Conservation (phyloP, 2,113 vertebrate species). For the Geothlypis trichas region DNA sequence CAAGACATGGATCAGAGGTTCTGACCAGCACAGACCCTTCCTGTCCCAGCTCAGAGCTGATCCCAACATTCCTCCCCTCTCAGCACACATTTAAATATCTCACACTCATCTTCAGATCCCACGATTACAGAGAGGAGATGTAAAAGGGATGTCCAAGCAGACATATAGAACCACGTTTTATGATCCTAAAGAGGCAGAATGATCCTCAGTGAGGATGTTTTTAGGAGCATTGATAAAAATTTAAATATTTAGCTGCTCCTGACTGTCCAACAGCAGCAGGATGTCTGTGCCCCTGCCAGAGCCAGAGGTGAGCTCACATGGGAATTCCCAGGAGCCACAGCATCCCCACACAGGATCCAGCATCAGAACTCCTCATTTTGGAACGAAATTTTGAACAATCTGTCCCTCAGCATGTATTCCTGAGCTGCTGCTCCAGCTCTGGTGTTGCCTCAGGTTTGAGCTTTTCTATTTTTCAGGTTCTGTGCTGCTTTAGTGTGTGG, state of each 20-base stretch:
- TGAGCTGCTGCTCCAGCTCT: background rate
- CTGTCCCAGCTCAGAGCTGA: background rate
- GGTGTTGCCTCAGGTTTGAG: background rate
- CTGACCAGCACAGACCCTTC: background rate
- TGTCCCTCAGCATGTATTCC: background rate
- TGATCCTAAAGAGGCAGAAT: background rate
- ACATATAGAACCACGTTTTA: fast-evolving
- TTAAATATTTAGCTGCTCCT: background rate
- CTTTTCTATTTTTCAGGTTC: background rate
- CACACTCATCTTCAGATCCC: fast-evolving
- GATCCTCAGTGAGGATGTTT: background rate
- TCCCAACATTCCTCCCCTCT: fast-evolving
- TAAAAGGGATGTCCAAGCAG: background rate
- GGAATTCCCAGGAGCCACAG: background rate
- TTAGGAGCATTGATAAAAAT: background rate
- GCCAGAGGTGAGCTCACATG: background rate
- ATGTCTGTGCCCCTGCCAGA: background rate
- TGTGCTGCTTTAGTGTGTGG: background rate
- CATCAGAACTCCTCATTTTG: background rate
- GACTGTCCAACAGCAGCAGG: background rate
- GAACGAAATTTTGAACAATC: background rate
- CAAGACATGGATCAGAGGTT: fast-evolving
- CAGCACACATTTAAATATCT: background rate
- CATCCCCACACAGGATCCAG: background rate
- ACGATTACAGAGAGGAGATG: fast-evolving